Conservation (phyloP, 2,888 invertebrate genomes). For the Nymphalis c-album region DNA sequence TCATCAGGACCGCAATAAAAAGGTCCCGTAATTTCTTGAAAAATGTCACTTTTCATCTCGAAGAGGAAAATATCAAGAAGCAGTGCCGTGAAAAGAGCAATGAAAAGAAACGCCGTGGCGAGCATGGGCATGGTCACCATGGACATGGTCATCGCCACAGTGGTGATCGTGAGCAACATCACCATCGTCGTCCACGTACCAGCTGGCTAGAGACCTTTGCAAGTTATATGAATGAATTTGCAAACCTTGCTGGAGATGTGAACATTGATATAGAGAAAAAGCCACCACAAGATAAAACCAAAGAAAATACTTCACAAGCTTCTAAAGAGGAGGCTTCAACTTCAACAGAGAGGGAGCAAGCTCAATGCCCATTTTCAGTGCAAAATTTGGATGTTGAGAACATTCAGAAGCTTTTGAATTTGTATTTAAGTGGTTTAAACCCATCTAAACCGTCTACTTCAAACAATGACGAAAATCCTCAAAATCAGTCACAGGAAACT, state of each 20-base stretch:
- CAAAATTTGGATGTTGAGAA: slow-evolving; percentile 38
- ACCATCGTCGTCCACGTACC: slow-evolving; percentile 48
- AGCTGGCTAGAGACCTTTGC: slow-evolving; percentile 77
- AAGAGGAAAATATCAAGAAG: slow-evolving; percentile 54
- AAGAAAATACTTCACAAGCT: slow-evolving; percentile 34
- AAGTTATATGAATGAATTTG: slow-evolving; percentile 79
- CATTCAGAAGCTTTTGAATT: slow-evolving; percentile 43
- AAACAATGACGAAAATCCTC: slow-evolving; percentile 22
- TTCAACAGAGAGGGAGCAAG: slow-evolving; percentile 27
- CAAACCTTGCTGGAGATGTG: slow-evolving; percentile 73
- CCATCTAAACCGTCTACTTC: slow-evolving; percentile 34
- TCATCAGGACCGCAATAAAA: slow-evolving; percentile 65
- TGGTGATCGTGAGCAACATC: slow-evolving; percentile 45
- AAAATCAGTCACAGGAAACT: slow-evolving; percentile 18
- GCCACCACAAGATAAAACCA: slow-evolving; percentile 35
- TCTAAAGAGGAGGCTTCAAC: slow-evolving; percentile 32
- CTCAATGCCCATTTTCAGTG: slow-evolving; percentile 37
- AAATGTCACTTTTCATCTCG: slow-evolving; percentile 46
- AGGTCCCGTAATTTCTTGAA: slow-evolving; percentile 67
- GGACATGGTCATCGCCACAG: slow-evolving; percentile 44
- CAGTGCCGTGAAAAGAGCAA: slow-evolving; percentile 49
- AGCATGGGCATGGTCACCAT: slow-evolving; percentile 35
- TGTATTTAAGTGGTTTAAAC: slow-evolving; percentile 35
- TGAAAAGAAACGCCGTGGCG: slow-evolving; percentile 49
- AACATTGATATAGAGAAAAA: slow-evolving; percentile 46